Percentiles rank a stretch among this genome's conserved stretches.
These are phyloP conservation scores for Harmothoe impar DNA, from an alignment of 2,888 invertebrate genomes.

Conservation along the genomic window DNA sequence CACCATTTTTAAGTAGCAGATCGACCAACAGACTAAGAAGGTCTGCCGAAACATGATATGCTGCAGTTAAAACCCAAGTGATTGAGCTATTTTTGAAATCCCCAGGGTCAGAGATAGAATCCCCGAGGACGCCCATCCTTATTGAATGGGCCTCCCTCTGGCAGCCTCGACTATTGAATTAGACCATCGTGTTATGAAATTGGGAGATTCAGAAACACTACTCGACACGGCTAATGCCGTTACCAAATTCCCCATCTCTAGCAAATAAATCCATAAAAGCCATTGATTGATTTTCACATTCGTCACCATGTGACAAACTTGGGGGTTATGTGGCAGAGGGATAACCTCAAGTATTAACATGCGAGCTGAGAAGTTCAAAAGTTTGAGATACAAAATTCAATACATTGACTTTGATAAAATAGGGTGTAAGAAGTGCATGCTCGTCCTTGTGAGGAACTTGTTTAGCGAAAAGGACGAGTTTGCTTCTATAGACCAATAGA, in stretches of 20 bases:
- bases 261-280: background rate
- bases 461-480: no score
- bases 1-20: background rate
- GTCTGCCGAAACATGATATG: slow-evolving; percentile 22
- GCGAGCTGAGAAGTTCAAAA: no score
- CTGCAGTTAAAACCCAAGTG: slow-evolving; percentile 1
- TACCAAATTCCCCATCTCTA: background rate
- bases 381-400: no score
- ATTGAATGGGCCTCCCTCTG: slow-evolving; percentile 9
- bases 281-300: background rate
- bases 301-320: slow-evolving; percentile 2
- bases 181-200: slow-evolving; percentile 8
- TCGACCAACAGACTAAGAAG: background rate
- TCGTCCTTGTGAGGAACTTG: no score
- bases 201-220: slow-evolving; percentile 35
- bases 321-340: background rate
- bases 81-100: slow-evolving; percentile 17
- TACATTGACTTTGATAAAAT: no score
- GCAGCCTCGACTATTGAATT: slow-evolving; percentile 1
- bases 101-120: background rate
- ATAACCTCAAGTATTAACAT: background rate
- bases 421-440: no score
- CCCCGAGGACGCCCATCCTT: background rate
- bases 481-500: no score
- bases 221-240: slow-evolving; percentile 13